Percentiles rank a stretch among this genome's conserved stretches.
Evolutionary conservation across 1,140 invertebrate species (phyloP).

Genomic region (Monomorium pharaonis): DNA sequence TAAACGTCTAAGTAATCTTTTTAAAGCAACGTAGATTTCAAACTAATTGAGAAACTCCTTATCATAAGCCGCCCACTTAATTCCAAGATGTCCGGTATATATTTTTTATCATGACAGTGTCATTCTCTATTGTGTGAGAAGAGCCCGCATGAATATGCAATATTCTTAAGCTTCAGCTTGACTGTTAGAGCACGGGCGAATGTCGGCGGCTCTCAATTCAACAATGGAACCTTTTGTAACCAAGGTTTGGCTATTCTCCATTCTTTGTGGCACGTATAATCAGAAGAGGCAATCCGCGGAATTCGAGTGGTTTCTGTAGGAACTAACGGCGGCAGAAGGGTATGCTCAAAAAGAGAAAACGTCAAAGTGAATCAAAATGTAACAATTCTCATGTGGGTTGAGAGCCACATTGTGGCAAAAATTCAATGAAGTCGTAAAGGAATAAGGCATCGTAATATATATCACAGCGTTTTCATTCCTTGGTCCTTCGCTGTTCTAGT

Average conservation of each 20-base stretch:
- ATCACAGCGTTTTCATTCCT: neutral
- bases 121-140: slow-evolving; percentile 58
- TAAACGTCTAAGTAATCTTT: neutral
- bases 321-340: neutral
- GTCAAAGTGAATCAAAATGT: slow-evolving; percentile 26
- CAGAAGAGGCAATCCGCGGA: slow-evolving; percentile 56
- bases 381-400: slow-evolving; percentile 1
- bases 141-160: slow-evolving; percentile 73
- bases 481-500: neutral
- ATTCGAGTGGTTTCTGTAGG: slow-evolving; percentile 62
- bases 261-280: slow-evolving; percentile 66
- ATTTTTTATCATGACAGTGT: slow-evolving; percentile 23
- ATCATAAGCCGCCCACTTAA: neutral
- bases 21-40: neutral
- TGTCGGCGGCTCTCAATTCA: slow-evolving; percentile 9
- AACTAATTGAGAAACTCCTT: neutral
- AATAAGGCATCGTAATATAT: slow-evolving; percentile 6
- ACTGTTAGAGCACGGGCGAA: slow-evolving; percentile 8
- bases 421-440: slow-evolving; percentile 1
- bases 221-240: slow-evolving; percentile 71
- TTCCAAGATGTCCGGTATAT: neutral
- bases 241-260: slow-evolving; percentile 56
- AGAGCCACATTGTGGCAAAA: neutral
- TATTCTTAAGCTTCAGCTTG: slow-evolving; percentile 45
- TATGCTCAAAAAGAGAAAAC: slow-evolving; percentile 1